phyloP scores from a whole-genome alignment of 2,888 invertebrate genomes.

The Lepidocyrtinus sp. region DNA sequence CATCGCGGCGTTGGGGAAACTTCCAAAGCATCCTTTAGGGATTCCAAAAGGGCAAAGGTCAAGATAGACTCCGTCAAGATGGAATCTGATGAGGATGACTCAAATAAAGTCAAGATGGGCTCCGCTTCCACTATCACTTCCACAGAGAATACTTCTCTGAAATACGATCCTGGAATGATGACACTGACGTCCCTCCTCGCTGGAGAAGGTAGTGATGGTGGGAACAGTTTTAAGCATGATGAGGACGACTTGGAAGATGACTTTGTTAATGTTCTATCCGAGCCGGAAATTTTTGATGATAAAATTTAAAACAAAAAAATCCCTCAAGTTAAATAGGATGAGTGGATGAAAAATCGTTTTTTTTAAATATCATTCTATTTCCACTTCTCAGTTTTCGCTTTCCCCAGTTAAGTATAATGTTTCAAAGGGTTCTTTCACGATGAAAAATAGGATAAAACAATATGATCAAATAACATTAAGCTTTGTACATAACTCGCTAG shows the following conservation, averaged over 20 bases:
- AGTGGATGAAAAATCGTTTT: slow-evolving; percentile 13
- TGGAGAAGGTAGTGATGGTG: slow-evolving; percentile 51
- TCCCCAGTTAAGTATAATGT: slow-evolving; percentile 7
- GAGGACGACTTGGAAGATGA: slow-evolving; percentile 60
- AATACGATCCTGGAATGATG: slow-evolving; percentile 40
- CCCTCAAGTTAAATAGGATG: background rate
- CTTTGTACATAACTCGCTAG: background rate
- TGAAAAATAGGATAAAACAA: background rate
- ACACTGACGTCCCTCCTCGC: background rate
- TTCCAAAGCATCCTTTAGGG: slow-evolving; percentile 48
- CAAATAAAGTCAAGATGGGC: slow-evolving; percentile 16
- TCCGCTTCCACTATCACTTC: background rate
- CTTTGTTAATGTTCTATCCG: slow-evolving; percentile 66
- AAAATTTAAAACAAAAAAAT: slow-evolving; percentile 39
- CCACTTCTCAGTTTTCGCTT: slow-evolving; percentile 14
- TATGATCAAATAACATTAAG: background rate
- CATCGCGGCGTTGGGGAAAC: slow-evolving; percentile 36
- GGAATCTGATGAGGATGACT: slow-evolving; percentile 58
- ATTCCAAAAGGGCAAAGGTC: slow-evolving; percentile 61
- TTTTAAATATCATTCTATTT: background rate
- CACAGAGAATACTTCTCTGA: slow-evolving; percentile 41
- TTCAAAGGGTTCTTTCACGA: slow-evolving; percentile 13
- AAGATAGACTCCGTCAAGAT: slow-evolving; percentile 59
- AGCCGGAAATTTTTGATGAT: slow-evolving; percentile 57
- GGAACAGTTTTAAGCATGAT: slow-evolving; percentile 38